Conservation (phyloP, 2,888 invertebrate genomes). For the Opisthograptis luteolata region DNA sequence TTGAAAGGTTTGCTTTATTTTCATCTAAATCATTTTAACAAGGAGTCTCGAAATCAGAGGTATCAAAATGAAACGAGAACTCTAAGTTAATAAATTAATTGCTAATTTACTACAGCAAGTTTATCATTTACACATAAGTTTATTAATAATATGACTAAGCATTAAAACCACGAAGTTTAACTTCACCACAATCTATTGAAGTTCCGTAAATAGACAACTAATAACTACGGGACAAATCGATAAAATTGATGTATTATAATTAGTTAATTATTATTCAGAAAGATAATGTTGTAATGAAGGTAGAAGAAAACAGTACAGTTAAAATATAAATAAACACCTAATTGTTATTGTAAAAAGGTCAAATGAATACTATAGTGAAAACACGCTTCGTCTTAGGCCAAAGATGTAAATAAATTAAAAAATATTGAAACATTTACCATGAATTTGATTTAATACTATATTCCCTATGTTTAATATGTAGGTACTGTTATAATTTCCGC, state of each 20-base stretch:
- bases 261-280: conserved; percentile 31
- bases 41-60: background rate
- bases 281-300: conserved; percentile 64
- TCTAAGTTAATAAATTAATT: conserved; percentile 59
- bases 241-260: background rate
- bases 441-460: conserved; percentile 48
- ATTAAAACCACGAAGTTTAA: conserved; percentile 68
- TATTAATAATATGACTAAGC: conserved; percentile 36
- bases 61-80: conserved; percentile 53
- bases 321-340: conserved; percentile 17
- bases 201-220: conserved; percentile 43
- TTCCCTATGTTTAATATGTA: conserved; percentile 56
- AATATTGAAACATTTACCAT: conserved; percentile 37
- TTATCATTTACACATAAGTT: conserved; percentile 66
- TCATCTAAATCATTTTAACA: background rate
- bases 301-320: conserved; percentile 43
- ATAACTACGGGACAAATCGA: conserved; percentile 40
- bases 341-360: background rate
- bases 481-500: no score
- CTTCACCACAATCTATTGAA: conserved; percentile 58
- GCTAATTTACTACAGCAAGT: conserved; percentile 73
- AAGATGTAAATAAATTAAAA: conserved; percentile 42
- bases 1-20: background rate
- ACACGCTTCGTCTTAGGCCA: conserved; percentile 53
- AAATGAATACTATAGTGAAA: background rate